Evolutionary conservation across 2,888 invertebrate genomes (phyloP).

Genomic region (Xylocampa areola): DNA sequence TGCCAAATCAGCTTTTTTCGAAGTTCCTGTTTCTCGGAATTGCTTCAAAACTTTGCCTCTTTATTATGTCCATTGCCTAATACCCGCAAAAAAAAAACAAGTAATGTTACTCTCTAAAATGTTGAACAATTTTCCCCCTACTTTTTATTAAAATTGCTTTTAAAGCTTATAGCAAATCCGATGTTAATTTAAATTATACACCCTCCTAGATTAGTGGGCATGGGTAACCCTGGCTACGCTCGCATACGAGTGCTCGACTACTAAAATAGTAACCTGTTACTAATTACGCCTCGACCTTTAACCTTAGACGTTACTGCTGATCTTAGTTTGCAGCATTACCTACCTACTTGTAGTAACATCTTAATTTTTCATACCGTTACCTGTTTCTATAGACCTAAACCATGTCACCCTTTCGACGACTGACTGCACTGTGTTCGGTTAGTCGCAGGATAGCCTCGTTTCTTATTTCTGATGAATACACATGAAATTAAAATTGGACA

Average conservation of each 20-base stretch:
- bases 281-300: conserved; percentile 44
- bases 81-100: neutral
- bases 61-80: neutral
- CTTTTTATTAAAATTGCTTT: neutral
- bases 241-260: neutral
- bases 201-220: neutral
- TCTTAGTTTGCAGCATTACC: neutral
- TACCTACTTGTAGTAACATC: neutral
- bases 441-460: no score
- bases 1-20: neutral
- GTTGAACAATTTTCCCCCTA: neutral
- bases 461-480: no score
- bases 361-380: no score
- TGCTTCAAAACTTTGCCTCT: neutral
- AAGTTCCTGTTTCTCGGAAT: no score
- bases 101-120: no score
- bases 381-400: no score
- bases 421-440: no score
- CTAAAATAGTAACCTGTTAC: conserved; percentile 11
- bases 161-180: neutral
- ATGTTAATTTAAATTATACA: conserved; percentile 5
- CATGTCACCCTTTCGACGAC: no score
- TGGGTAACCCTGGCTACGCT: conserved; percentile 20
- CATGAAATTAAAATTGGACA: no score
- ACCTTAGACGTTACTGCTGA: conserved; percentile 12